Evolutionary conservation across 2,113 vertebrate species (phyloP).

Genomic region (Albula glossodonta): DNA sequence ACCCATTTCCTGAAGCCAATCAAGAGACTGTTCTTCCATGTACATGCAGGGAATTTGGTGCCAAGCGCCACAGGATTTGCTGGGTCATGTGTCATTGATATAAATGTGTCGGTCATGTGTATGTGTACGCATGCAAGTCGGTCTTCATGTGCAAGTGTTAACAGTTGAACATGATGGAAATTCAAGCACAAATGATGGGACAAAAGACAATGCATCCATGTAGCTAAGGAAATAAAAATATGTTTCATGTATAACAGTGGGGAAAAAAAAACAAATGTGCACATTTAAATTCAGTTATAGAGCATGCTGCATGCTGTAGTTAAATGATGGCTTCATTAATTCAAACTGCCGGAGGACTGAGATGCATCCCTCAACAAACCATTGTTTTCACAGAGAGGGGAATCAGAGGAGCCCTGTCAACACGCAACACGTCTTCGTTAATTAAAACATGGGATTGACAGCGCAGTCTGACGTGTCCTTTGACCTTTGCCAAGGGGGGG

Average conservation of each 20-base stretch:
- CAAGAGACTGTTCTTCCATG: neutral
- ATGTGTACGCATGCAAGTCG: neutral
- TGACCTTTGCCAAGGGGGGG: conserved; percentile 44
- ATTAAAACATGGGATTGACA: conserved; percentile 47
- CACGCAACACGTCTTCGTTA: conserved; percentile 47
- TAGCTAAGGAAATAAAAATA: neutral
- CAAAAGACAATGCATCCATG: neutral
- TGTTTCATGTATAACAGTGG: neutral
- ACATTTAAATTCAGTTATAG: neutral
- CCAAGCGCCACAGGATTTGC: neutral
- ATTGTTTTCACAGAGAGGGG: conserved; percentile 30
- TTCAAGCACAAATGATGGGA: no score
- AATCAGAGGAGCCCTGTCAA: conserved; percentile 50
- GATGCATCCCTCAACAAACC: conserved; percentile 20
- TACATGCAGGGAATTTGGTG: neutral
- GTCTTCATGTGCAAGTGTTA: neutral
- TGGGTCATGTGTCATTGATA: neutral
- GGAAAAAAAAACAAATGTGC: neutral
- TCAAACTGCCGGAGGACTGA: conserved; percentile 44
- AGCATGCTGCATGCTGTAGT: neutral
- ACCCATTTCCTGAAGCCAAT: neutral
- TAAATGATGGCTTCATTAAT: conserved; percentile 60
- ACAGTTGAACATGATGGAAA: no score
- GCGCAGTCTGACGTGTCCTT: conserved; percentile 54
- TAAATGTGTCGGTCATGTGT: neutral